A percentile compares a stretch with the other conserved stretches of the same genome.
These are phyloP conservation scores for Cydia pomonella DNA, from an alignment of 1,140 invertebrate species.

Conservation along the genomic window DNA sequence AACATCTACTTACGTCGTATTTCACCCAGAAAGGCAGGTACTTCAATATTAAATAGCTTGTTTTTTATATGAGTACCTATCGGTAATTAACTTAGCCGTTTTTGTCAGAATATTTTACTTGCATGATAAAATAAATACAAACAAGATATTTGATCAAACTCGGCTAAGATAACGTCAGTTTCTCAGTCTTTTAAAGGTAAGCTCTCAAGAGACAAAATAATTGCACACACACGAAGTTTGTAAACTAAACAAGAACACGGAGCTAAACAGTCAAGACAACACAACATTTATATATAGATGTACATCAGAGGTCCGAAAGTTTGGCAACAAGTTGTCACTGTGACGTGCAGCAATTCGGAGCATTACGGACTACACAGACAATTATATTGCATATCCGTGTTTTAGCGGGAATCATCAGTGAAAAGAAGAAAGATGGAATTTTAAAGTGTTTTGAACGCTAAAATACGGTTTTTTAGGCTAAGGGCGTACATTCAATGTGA, in stretches of 20 bases:
- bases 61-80: background rate
- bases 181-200: constrained; percentile 11
- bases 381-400: background rate
- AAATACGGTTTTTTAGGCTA: background rate
- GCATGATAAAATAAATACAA: constrained; percentile 3
- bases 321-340: constrained; percentile 38
- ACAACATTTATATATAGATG: constrained; percentile 42
- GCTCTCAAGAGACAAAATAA: constrained; percentile 35
- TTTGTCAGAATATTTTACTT: background rate
- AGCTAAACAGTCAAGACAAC: constrained; percentile 45
- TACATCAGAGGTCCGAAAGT: constrained; percentile 42
- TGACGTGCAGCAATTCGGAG: constrained; percentile 33
- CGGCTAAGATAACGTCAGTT: background rate
- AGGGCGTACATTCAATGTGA: background rate
- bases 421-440: background rate
- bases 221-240: constrained; percentile 45
- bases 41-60: too few relatives aligned
- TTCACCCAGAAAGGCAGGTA: too few relatives aligned
- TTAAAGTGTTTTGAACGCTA: background rate
- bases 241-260: constrained; percentile 22
- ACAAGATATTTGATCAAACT: background rate
- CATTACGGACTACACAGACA: constrained; percentile 15
- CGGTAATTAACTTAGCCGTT: too few relatives aligned
- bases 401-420: background rate
- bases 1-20: too few relatives aligned